A percentile compares a stretch with the other conserved stretches of the same genome.
phyloP scores from a whole-genome alignment of 2,888 invertebrate genomes.

The Coenonympha glycerion region DNA sequence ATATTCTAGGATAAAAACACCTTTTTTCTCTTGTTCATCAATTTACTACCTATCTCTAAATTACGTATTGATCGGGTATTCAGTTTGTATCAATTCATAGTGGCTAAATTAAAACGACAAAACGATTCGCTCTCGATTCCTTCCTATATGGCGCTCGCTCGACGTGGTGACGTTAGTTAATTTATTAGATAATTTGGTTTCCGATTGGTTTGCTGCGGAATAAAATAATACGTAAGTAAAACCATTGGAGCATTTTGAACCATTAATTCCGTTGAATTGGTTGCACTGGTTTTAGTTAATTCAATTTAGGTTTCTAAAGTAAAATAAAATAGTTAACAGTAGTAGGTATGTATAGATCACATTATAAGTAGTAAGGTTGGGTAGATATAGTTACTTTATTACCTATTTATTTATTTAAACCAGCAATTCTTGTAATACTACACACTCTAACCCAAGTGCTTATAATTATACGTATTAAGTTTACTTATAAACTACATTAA shows the following conservation, averaged over 20 bases:
- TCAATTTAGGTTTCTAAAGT: too few relatives aligned
- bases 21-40: background rate
- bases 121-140: constrained; percentile 47
- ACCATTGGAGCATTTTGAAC: background rate
- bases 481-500: too few relatives aligned
- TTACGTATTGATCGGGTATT: background rate
- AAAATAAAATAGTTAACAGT: too few relatives aligned
- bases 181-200: constrained; percentile 62
- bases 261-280: background rate
- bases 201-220: constrained; percentile 33
- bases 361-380: too few relatives aligned
- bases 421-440: too few relatives aligned
- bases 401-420: too few relatives aligned
- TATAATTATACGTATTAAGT: too few relatives aligned
- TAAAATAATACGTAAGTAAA: background rate
- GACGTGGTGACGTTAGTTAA: constrained; percentile 42
- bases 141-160: constrained; percentile 49
- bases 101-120: constrained; percentile 59
- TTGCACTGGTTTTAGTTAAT: too few relatives aligned
- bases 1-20: background rate
- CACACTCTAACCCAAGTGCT: too few relatives aligned
- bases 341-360: too few relatives aligned
- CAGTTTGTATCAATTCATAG: constrained; percentile 41
- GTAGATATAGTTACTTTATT: too few relatives aligned
- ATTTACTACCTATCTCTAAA: background rate